These are phyloP conservation scores for Tachyglossus aculeatus DNA, from an alignment of 2,797 vertebrate species.

Conservation along the genomic window DNA sequence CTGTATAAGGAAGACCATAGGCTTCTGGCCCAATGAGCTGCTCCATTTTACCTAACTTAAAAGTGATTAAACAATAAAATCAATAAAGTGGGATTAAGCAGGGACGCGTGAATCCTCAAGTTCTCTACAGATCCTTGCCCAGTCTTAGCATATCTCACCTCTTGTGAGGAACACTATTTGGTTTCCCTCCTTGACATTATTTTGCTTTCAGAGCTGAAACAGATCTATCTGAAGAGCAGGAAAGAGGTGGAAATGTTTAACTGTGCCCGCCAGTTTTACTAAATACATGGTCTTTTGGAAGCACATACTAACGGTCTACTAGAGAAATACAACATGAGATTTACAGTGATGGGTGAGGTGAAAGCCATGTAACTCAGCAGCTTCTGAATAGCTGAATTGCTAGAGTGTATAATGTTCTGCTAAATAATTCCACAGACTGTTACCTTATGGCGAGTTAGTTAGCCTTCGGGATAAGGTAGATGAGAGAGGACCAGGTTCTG, in stretches of 20 bases:
- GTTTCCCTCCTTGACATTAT: too few relatives aligned
- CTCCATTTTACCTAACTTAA: too few relatives aligned
- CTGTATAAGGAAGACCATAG: too few relatives aligned
- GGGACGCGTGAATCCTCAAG: too few relatives aligned
- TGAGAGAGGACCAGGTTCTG: slow-evolving; percentile 1
- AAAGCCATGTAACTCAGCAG: background rate
- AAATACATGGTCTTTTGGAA: background rate
- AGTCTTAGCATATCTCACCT: too few relatives aligned
- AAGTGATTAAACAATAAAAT: too few relatives aligned
- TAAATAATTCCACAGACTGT: background rate
- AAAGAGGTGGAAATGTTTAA: background rate
- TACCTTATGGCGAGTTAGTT: background rate
- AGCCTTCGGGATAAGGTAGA: background rate
- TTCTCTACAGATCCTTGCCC: too few relatives aligned
- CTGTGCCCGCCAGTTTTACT: slow-evolving; percentile 27
- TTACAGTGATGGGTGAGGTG: background rate
- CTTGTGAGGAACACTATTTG: too few relatives aligned
- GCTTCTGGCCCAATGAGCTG: too few relatives aligned
- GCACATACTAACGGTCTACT: background rate
- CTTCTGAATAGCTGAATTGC: background rate
- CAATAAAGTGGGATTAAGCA: too few relatives aligned
- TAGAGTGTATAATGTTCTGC: accelerated
- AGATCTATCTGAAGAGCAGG: too few relatives aligned
- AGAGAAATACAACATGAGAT: accelerated
- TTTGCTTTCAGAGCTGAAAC: too few relatives aligned